These are phyloP conservation scores for Triops longicaudatus DNA, from an alignment of 1,140 invertebrate species.

Conservation along the genomic window DNA sequence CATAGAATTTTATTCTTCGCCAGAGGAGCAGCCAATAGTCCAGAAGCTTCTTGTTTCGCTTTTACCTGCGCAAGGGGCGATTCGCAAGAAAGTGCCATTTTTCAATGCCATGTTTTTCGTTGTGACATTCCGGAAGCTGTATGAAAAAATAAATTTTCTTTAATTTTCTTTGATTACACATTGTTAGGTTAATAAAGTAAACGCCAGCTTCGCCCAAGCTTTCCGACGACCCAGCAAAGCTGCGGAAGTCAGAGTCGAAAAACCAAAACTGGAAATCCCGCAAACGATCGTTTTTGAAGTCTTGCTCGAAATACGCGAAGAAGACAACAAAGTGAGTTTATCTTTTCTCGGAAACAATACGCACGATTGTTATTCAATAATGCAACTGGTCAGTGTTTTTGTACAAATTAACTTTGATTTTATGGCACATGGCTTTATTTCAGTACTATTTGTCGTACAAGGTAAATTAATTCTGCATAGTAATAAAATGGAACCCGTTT, in stretches of 20 bases:
- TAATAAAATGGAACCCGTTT: too few relatives aligned
- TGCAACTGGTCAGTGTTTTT: too few relatives aligned
- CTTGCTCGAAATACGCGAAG: conserved; percentile 82
- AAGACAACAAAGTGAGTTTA: conserved; percentile 58
- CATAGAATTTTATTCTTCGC: conserved; percentile 92
- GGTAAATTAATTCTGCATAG: too few relatives aligned
- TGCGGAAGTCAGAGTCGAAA: neutral
- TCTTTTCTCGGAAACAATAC: conserved; percentile 13
- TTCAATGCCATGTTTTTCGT: conserved; percentile 94
- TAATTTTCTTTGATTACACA: conserved; percentile 79
- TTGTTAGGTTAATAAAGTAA: conserved; percentile 53
- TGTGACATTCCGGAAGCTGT: conserved; percentile 97
- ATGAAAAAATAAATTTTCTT: conserved; percentile 56
- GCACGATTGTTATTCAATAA: too few relatives aligned
- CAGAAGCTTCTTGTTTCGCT: conserved; percentile 86
- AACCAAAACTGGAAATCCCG: conserved; percentile 32
- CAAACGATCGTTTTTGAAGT: conserved; percentile 70
- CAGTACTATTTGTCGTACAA: too few relatives aligned
- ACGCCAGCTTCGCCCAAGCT: conserved; percentile 60
- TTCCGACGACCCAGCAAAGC: conserved; percentile 37
- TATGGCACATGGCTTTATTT: too few relatives aligned
- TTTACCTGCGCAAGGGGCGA: conserved; percentile 92
- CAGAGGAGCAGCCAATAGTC: conserved; percentile 70
- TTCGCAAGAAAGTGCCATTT: conserved; percentile 75
- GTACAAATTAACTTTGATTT: too few relatives aligned